These are phyloP conservation scores for Merops nubicus DNA, from an alignment of 2,113 vertebrate genomes.

Conservation along the genomic window DNA sequence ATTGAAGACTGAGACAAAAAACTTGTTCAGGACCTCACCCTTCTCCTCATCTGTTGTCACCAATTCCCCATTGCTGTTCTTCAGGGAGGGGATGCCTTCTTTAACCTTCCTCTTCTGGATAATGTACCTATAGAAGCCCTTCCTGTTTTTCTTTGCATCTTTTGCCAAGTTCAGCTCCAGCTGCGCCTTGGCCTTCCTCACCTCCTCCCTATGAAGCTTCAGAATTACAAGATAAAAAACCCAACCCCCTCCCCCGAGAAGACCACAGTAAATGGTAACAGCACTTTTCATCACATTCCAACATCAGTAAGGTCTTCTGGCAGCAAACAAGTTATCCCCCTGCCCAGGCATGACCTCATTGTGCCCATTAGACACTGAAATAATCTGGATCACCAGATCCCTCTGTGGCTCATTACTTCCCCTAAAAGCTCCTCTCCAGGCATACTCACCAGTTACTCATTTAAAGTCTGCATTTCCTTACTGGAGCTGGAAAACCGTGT, in stretches of 20 bases:
- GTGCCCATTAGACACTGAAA: background rate
- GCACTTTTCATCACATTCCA: background rate
- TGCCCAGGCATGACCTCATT: background rate
- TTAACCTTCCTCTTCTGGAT: too few species aligned
- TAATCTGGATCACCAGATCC: background rate
- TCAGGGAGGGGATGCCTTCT: too few species aligned
- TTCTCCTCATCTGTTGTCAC: too few species aligned
- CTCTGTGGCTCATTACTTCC: background rate
- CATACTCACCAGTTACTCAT: background rate
- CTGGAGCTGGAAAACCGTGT: background rate
- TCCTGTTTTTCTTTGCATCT: too few species aligned
- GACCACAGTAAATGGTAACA: background rate
- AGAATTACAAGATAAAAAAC: background rate
- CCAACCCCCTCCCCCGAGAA: rapidly evolving
- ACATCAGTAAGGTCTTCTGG: background rate
- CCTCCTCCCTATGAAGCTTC: background rate
- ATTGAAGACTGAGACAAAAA: too few species aligned
- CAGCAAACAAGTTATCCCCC: background rate
- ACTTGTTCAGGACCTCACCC: too few species aligned
- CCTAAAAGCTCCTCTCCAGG: background rate
- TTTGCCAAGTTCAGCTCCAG: too few species aligned
- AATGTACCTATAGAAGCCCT: too few species aligned
- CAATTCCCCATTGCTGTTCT: too few species aligned
- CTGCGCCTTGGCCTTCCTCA: too few species aligned
- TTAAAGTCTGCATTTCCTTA: background rate